Evolutionary conservation across 2,797 vertebrate genomes (phyloP).

Genomic region (Graptemys geographica): DNA sequence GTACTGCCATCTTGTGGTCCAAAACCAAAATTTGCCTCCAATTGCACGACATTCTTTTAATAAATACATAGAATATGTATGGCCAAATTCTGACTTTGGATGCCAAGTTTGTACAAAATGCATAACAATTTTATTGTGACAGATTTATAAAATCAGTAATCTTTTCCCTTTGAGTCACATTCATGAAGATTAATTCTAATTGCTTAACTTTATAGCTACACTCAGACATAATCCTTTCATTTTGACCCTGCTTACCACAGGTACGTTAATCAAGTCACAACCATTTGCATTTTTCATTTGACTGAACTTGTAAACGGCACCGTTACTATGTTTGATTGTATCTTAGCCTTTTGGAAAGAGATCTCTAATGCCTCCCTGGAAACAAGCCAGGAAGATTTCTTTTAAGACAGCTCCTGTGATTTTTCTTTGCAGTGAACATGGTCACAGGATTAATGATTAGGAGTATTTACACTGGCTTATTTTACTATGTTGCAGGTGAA

Average conservation of each 20-base stretch:
- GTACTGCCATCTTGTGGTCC: constrained; percentile 80
- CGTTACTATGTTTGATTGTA: background rate
- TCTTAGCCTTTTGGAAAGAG: background rate
- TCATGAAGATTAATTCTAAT: background rate
- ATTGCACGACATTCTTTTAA: background rate
- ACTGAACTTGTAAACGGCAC: background rate
- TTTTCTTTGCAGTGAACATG: background rate
- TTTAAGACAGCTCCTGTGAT: background rate
- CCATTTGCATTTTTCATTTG: fast-evolving
- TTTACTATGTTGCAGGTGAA: constrained; percentile 86
- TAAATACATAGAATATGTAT: fast-evolving
- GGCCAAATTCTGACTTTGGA: background rate
- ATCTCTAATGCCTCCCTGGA: background rate
- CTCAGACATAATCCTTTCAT: background rate
- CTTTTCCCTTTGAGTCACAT: background rate
- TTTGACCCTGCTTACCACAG: background rate
- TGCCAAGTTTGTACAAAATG: background rate
- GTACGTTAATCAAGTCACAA: background rate
- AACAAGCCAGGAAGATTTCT: background rate
- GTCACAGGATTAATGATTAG: background rate
- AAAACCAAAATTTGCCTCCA: constrained; percentile 3
- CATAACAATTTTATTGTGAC: background rate
- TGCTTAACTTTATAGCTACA: background rate
- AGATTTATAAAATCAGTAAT: background rate
- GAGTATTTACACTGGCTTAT: background rate